phyloP scores from a whole-genome alignment of 2,888 invertebrate species.

The Pseudoips prasinana region DNA sequence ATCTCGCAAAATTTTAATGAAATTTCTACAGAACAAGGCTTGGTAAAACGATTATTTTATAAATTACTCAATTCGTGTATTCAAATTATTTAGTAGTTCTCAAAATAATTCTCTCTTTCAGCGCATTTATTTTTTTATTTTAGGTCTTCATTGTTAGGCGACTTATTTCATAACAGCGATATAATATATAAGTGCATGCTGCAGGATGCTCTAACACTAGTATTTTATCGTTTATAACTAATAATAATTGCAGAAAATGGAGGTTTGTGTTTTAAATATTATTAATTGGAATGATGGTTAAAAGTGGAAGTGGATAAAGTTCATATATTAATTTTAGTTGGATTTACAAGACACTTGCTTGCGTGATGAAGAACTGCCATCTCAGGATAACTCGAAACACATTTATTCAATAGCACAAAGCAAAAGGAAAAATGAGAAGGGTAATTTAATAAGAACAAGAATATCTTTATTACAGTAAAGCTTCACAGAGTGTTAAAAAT shows the following conservation, averaged over 20 bases:
- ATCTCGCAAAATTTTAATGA: slow-evolving; percentile 72
- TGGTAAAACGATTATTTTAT: slow-evolving; percentile 40
- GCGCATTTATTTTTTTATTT: slow-evolving; percentile 48
- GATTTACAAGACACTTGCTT: slow-evolving; percentile 56
- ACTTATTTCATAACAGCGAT: slow-evolving; percentile 38
- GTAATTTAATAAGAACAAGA: no score
- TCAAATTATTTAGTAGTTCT: not conserved
- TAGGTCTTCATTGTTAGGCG: slow-evolving; percentile 50
- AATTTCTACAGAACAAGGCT: slow-evolving; percentile 56
- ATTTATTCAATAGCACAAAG: slow-evolving; percentile 33
- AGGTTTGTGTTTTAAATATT: slow-evolving; percentile 44
- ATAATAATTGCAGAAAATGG: slow-evolving; percentile 51
- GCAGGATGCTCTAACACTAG: slow-evolving; percentile 45
- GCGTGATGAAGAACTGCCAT: slow-evolving; percentile 55
- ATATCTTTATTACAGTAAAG: no score
- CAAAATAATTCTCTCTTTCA: no score
- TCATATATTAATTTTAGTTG: slow-evolving; percentile 36
- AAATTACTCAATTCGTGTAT: slow-evolving; percentile 1
- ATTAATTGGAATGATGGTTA: slow-evolving; percentile 7
- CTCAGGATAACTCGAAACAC: slow-evolving; percentile 47
- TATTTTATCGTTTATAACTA: slow-evolving; percentile 32
- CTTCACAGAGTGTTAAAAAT: no score
- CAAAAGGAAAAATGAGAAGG: slow-evolving; percentile 61
- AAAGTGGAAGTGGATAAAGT: slow-evolving; percentile 1
- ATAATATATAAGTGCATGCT: slow-evolving; percentile 38